These are phyloP conservation scores for Agriopis aurantiaria DNA, from an alignment of 2,888 invertebrate species.

Conservation along the genomic window DNA sequence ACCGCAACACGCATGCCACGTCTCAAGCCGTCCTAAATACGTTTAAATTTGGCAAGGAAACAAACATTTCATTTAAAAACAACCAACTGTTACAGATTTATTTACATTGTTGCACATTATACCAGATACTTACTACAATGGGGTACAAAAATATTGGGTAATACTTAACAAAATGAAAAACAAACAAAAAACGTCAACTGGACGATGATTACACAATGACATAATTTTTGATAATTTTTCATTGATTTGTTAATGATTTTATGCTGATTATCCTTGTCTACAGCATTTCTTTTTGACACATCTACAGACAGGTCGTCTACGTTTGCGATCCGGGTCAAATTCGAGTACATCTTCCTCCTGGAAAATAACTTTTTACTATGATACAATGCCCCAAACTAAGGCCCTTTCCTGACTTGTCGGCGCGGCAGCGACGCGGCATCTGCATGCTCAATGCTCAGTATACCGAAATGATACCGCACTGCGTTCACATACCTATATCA, in stretches of 20 bases:
- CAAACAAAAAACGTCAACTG: neutral
- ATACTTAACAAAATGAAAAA: neutral
- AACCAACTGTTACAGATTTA: conserved; percentile 23
- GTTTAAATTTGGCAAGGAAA: conserved; percentile 31
- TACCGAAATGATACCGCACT: no score
- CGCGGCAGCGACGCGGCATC: no score
- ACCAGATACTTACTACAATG: neutral
- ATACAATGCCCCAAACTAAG: neutral
- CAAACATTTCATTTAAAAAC: conserved; percentile 33
- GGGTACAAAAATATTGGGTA: neutral
- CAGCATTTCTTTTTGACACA: conserved; percentile 26
- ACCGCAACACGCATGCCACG: conserved; percentile 13
- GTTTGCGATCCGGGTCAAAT: neutral
- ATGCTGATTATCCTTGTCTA: neutral
- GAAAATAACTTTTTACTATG: neutral
- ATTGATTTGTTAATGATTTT: neutral
- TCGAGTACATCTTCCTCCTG: conserved; percentile 21
- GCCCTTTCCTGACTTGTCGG: no score
- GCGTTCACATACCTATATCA: no score
- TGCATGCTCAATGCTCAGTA: no score
- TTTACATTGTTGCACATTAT: conserved; percentile 13
- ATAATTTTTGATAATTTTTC: neutral
- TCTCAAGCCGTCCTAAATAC: conserved; percentile 19
- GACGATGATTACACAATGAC: no score
- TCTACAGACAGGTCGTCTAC: conserved; percentile 4